Base-by-base conservation (phyloP, 2,113 vertebrate species). In the Muntiacus reevesi region DNA sequence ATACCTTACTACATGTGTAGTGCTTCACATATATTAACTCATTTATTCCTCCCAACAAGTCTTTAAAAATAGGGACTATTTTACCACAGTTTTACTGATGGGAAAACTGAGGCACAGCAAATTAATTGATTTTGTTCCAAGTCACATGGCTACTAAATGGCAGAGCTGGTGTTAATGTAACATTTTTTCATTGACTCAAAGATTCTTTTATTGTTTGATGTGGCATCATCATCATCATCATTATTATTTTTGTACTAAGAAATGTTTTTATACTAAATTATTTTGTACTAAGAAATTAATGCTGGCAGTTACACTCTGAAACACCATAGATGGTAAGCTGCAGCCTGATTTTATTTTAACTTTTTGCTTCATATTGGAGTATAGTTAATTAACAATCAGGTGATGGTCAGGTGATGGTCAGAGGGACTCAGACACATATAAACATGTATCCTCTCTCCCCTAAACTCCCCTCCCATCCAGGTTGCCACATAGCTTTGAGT, bases 171-270 rank as follows among this genome's bases (percentile, higher is more conserved):
- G 25, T 83, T 40, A 71, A 19, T 40, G 2, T 5, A 30, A 45
- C 17, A 3, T 81, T 30, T 76, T 54, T 62, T 84, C 28, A 13
- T 0, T 55, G 64, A 55, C 47, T 54, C 54, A 10, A 17, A 71
- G 23, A 67, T 81, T 81, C 62, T 8, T 1, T 76, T 11, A n/a
- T 45, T 83, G 16, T 36, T 30, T 45, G 40, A 28, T 27, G 60
- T 52, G n/a, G 1, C 8, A 3, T 28, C 7, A n/a, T 54, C 11
- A 50, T 9, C 11, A n/a, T 9, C 11, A n/a, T 50, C 4, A 4
- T 45, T 25, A 55, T 85, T 30, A 55, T 6, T 36, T 21, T 64
- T 45, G 1, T 76, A 14, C 64, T 7, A 14, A 50, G 47, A 50
- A 50, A 50, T 50, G 47, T 50, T 50, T 13, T 50, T 50, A 50